These are phyloP conservation scores for Busseola fusca DNA, from an alignment of 2,888 invertebrate genomes.

Conservation along the genomic window DNA sequence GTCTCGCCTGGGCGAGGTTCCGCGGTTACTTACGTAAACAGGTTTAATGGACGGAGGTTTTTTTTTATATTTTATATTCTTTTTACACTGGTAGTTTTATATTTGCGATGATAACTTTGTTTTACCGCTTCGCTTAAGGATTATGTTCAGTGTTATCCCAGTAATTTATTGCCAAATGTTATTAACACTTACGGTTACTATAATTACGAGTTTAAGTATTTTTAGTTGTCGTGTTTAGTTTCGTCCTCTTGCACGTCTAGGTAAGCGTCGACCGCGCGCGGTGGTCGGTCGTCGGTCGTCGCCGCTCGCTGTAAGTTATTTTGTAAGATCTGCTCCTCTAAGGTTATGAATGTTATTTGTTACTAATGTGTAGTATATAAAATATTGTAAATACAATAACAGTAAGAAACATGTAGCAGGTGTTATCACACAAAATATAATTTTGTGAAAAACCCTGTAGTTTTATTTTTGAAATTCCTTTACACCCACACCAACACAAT, in stretches of 20 bases:
- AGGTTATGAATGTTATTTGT: slow-evolving; percentile 89
- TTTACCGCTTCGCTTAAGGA: slow-evolving; percentile 81
- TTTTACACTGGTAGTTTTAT: slow-evolving; percentile 77
- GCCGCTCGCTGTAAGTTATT: slow-evolving; percentile 72
- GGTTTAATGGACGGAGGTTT: slow-evolving; percentile 74
- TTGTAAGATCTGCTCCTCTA: slow-evolving; percentile 87
- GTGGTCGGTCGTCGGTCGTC: slow-evolving; percentile 33
- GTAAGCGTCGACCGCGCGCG: slow-evolving; percentile 42
- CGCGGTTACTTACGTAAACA: slow-evolving; percentile 60
- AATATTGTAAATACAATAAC: slow-evolving; percentile 88
- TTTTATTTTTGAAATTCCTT: slow-evolving; percentile 63
- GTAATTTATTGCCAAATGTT: slow-evolving; percentile 89
- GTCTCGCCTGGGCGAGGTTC: slow-evolving; percentile 39
- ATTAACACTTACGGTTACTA: slow-evolving; percentile 82
- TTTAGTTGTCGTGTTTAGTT: slow-evolving; percentile 73
- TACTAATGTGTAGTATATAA: slow-evolving; percentile 89
- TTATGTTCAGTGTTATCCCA: slow-evolving; percentile 86
- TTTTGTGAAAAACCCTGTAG: slow-evolving; percentile 84
- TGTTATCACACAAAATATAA: slow-evolving; percentile 90
- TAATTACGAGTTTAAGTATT: slow-evolving; percentile 71
- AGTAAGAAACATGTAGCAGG: slow-evolving; percentile 88
- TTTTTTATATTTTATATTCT: slow-evolving; percentile 80
- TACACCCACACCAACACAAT: not conserved
- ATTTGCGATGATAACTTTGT: slow-evolving; percentile 75
- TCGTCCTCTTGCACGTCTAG: slow-evolving; percentile 59